Base-by-base conservation (phyloP, 2,888 invertebrate genomes). In the Cyaniris semiargus region DNA sequence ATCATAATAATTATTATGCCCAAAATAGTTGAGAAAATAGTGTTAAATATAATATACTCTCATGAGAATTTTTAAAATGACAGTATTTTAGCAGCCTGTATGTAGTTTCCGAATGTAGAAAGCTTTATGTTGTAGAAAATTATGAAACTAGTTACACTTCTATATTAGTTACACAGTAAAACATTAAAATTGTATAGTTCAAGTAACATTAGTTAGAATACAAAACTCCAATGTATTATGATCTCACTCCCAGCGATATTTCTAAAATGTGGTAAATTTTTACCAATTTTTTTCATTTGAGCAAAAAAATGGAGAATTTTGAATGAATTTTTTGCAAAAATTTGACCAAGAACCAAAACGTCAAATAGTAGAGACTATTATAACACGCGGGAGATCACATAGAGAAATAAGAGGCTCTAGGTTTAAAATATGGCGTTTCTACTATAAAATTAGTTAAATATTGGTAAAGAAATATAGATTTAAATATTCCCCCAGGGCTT, bases 341-440 rank as follows among this genome's bases (percentile, higher is more conserved):
- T 31, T 66, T 31, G 18, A 31, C 31, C 66, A 31, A 66, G 66
- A 66, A 66, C 66, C 27, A 27, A 66, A 23, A 15, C 23, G 23
- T 66, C 31, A 5, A 23, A 2, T 66, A 31, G 13, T 13, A 27
- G 10, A 31, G 27, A 66, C 60, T 27, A 27, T 75, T 60, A 38
- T 76, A 76, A 76, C 71, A 71, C 56, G 76, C 71, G 71, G 53
- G 71, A 76, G 56, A 76, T 27, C 27, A 66, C 56, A 23, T 71
- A 53, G 48, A 13, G 31, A 38, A 72, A 23, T 77, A 77, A 72
- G 76, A 77, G 76, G 76, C 76, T 77, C 72, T 77, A 72, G 72
- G 18, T 56, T 58, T 31, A 72, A 58, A 44, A 77, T 72, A 72
- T 72, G 27, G 18, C 18, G n/a, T 74, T 72, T 48, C 38, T 74